phyloP scores from a whole-genome alignment of 2,888 invertebrate species.

The Octonoba sinensis region DNA sequence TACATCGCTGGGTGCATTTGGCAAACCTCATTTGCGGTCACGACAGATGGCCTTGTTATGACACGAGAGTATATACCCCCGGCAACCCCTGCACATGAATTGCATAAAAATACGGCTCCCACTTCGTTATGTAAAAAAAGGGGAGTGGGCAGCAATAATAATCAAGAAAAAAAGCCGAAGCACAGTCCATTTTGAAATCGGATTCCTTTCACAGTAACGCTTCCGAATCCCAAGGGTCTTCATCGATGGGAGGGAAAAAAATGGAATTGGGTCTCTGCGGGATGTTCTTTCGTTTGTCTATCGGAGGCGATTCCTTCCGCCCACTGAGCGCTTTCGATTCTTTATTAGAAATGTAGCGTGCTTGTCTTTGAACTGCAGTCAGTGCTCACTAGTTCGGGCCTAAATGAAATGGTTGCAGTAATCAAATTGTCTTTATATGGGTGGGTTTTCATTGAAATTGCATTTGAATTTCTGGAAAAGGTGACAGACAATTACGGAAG shows the following conservation, averaged over 20 bases:
- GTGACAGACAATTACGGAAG: too few relatives aligned
- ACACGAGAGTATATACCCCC: conserved; percentile 6
- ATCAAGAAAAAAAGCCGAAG: background rate
- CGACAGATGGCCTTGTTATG: conserved; percentile 51
- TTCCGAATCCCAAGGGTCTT: conserved; percentile 13
- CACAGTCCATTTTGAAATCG: conserved; percentile 44
- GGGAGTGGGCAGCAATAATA: background rate
- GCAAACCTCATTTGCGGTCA: conserved; percentile 40
- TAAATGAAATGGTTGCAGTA: too few relatives aligned
- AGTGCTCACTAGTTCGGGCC: too few relatives aligned
- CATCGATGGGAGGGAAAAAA: background rate
- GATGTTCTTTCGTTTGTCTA: too few relatives aligned
- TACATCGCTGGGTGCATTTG: too few relatives aligned
- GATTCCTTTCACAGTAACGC: conserved; percentile 49
- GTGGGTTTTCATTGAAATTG: too few relatives aligned
- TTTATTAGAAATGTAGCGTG: too few relatives aligned
- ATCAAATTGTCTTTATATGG: too few relatives aligned
- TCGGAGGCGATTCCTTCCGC: too few relatives aligned
- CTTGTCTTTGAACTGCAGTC: too few relatives aligned
- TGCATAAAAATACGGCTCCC: background rate
- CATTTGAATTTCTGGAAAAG: too few relatives aligned
- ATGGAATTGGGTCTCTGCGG: background rate
- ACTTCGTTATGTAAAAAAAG: conserved; percentile 6
- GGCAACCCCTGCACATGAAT: background rate
- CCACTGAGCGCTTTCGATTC: too few relatives aligned